Base-by-base conservation (phyloP, 1,140 invertebrate genomes). In the Pinna nobilis region DNA sequence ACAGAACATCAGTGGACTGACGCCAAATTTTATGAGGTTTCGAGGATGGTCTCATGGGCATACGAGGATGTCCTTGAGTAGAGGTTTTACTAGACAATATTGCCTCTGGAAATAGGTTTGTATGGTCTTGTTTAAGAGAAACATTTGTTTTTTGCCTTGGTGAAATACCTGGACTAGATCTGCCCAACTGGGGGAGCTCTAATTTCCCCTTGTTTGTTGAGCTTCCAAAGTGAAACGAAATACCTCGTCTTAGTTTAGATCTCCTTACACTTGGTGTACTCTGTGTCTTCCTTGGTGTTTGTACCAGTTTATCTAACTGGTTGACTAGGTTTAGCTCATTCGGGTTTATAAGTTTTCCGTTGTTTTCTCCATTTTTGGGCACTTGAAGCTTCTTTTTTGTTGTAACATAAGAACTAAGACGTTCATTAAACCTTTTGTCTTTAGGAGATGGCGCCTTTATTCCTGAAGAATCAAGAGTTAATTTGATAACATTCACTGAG, bases 351-450 rank as follows among this genome's bases (percentile, higher is more conserved):
- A n/a, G 55, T 59, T 30, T 2, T 59, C 55, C 11, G 28, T 59
- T 6, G 30, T 59, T 59, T 59, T 33, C 4, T 3, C 20, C 30
- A 44, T 39, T 15, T 44, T 33, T 61, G 57, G 37, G 9, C 25
- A 20, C 20, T 20, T 1, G 50, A 33, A 18, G 53, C 51, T n/a
- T 69, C 59, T 33, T 69, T 30, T 44, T 30, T 13, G 57, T 33
- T 11, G 50, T 23, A 15, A 69, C 66, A 20, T 69, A 59, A 11
- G 51, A 51, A 30, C 53, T 69, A 23, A 69, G 23, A 25, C 66
- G 51, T 59, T 69, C 66, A 37, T 69, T 69, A 33, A 69, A 69
- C 15, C 66, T 51, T 30, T 69, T 55, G 15, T 69, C 55, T 3
- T 37, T 35, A 30, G 25, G 30, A 25, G 35, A 25, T 20, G 51